Conservation (phyloP, 2,888 invertebrate species). For the Calephelis perditalis region DNA sequence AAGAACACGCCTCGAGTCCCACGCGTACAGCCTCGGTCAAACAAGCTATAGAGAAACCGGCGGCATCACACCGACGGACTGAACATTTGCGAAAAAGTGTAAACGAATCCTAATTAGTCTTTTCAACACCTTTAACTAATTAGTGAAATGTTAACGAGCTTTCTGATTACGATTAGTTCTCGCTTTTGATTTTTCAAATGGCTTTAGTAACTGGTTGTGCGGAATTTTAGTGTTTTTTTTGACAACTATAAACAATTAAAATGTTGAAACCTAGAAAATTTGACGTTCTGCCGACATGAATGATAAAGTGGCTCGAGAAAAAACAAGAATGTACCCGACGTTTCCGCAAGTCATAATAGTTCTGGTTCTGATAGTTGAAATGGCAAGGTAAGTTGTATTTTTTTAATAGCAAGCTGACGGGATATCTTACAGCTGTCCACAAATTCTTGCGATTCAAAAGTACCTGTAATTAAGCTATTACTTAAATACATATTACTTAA, state of each 20-base stretch:
- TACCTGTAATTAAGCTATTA: no score
- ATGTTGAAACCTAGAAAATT: constrained; percentile 60
- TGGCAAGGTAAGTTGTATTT: constrained; percentile 57
- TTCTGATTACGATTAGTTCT: constrained; percentile 18
- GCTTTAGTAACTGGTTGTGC: constrained; percentile 20
- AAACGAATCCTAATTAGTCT: constrained; percentile 17
- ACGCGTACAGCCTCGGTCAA: constrained; percentile 63
- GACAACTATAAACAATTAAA: constrained; percentile 43
- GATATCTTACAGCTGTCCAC: not conserved
- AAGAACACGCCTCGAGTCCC: constrained; percentile 65
- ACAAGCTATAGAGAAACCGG: constrained; percentile 56
- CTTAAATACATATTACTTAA: no score
- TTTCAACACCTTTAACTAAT: constrained; percentile 8
- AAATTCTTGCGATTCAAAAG: no score
- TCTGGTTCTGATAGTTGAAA: constrained; percentile 57
- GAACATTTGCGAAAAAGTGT: constrained; percentile 42
- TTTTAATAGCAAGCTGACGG: not conserved
- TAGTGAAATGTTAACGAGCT: constrained; percentile 17
- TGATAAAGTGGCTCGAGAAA: constrained; percentile 44
- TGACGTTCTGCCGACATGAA: constrained; percentile 71
- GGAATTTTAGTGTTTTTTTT: constrained; percentile 39
- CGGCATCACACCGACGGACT: constrained; percentile 58
- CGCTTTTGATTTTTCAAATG: constrained; percentile 18
- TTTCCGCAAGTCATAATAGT: constrained; percentile 53
- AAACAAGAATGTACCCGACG: constrained; percentile 62